Evolutionary conservation across 2,113 vertebrate genomes (phyloP).

Genomic region (Phyllostomus hastatus): DNA sequence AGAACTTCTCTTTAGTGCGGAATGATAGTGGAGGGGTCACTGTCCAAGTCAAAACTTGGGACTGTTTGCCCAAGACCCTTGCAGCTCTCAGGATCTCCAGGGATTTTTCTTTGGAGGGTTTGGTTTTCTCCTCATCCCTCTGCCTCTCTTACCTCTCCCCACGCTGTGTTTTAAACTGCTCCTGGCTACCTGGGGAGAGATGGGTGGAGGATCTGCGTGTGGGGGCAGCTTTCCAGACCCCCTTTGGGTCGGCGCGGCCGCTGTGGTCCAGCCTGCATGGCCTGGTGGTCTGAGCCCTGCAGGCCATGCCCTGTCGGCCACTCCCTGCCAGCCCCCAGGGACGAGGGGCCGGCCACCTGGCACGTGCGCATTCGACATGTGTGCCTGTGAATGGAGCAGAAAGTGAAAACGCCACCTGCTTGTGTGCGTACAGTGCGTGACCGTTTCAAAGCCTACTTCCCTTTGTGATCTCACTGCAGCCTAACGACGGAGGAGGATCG

Average conservation of each 20-base stretch:
- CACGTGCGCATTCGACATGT: rapidly evolving
- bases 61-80: neutral
- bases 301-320: neutral
- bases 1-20: neutral
- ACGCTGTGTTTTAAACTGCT: neutral
- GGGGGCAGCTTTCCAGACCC: neutral
- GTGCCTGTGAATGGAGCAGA: neutral
- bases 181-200: neutral
- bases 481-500: neutral
- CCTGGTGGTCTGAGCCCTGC: neutral
- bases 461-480: neutral
- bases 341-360: neutral
- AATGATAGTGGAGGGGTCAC: neutral
- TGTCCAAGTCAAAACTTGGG: neutral
- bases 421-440: rapidly evolving
- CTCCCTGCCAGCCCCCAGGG: neutral
- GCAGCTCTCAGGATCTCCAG: too few relatives aligned
- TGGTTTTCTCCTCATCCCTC: neutral
- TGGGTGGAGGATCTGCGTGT: neutral
- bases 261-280: neutral
- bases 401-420: neutral
- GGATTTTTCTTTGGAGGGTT: neutral
- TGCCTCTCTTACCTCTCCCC: neutral
- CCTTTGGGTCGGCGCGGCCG: too few relatives aligned
- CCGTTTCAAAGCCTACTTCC: neutral